Conservation (phyloP, 2,797 vertebrate genomes). For the Typhlichthys subterraneus region DNA sequence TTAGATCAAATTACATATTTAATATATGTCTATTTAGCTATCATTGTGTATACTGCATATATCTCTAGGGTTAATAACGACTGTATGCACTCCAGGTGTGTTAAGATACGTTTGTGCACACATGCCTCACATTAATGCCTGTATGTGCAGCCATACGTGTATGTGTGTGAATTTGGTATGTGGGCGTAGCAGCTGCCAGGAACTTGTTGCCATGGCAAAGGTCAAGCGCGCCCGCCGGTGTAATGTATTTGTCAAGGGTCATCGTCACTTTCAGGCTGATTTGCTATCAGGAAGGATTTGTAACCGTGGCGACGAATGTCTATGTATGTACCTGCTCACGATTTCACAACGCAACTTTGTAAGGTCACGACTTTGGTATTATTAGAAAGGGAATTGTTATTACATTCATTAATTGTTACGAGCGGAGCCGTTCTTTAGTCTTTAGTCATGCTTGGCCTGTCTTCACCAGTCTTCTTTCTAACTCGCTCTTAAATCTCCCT, state of each 20-base stretch:
- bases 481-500: neutral
- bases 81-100: neutral
- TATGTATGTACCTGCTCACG: neutral
- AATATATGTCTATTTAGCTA: no score
- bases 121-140: no score
- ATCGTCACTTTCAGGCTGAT: constrained; percentile 5
- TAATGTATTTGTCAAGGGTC: neutral
- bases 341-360: neutral
- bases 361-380: constrained; percentile 12
- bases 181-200: constrained; percentile 2
- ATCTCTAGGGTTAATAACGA: neutral
- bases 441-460: neutral
- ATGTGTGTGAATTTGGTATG: constrained; percentile 9
- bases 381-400: constrained; percentile 4
- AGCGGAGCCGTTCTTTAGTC: no score
- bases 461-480: constrained; percentile 3
- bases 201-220: constrained; percentile 15
- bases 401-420: no score
- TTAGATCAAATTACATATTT: no score
- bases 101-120: neutral
- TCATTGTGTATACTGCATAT: no score
- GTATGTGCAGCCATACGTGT: neutral
- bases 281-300: constrained; percentile 8
- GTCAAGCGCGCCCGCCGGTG: constrained; percentile 20
- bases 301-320: neutral